phyloP scores from a whole-genome alignment of 2,888 invertebrate species.

The Tinea trinotella region DNA sequence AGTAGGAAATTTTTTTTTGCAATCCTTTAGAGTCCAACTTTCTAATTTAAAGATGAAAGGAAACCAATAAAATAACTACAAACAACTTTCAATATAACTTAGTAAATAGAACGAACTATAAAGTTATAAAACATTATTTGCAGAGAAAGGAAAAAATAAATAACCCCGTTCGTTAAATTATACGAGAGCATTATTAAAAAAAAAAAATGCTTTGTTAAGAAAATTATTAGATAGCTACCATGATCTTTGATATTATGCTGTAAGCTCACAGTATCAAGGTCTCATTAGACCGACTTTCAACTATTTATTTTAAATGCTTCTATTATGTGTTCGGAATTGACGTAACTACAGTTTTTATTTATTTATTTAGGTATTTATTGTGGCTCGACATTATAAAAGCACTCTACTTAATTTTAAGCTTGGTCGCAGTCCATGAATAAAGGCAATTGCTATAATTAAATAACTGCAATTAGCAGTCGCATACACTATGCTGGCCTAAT shows the following conservation, averaged over 20 bases:
- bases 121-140: background rate
- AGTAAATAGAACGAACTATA: background rate
- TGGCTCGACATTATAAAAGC: too few species aligned
- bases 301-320: background rate
- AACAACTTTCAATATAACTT: background rate
- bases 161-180: background rate
- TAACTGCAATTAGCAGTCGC: too few species aligned
- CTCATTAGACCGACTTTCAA: background rate
- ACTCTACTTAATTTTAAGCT: too few species aligned
- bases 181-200: background rate
- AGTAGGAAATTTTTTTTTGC: too few species aligned
- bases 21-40: too few species aligned
- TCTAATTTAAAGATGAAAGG: too few species aligned
- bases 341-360: too few species aligned
- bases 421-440: too few species aligned
- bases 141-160: background rate
- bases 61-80: background rate
- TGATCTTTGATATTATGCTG: background rate
- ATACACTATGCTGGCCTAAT: too few species aligned
- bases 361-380: too few species aligned
- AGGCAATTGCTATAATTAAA: too few species aligned
- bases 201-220: background rate
- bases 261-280: background rate
- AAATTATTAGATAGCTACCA: background rate
- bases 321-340: too few species aligned